Evolutionary conservation across 2,888 invertebrate genomes (phyloP).

Genomic region (Drosophila macrothrix): DNA sequence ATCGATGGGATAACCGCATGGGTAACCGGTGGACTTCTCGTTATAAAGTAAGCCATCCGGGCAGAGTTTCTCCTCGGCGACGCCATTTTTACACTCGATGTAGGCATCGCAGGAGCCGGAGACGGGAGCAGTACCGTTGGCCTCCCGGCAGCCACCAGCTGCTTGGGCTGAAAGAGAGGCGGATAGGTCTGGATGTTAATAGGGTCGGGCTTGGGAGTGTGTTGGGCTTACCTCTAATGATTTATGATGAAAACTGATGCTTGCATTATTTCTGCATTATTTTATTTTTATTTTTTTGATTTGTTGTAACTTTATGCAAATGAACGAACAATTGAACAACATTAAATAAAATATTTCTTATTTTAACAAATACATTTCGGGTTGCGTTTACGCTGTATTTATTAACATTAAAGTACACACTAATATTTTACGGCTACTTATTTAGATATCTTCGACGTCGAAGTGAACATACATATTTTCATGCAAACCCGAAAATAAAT

Average conservation of each 20-base stretch:
- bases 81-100: constrained; percentile 90
- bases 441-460: not conserved
- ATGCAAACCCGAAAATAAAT: not conserved
- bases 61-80: constrained; percentile 90
- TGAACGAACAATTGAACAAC: constrained; percentile 22
- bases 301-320: constrained; percentile 13
- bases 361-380: not conserved
- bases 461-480: not conserved
- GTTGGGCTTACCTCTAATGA: constrained; percentile 80
- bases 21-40: constrained; percentile 89
- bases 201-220: constrained; percentile 38
- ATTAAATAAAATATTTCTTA: not conserved
- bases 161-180: constrained; percentile 68
- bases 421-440: not conserved
- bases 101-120: constrained; percentile 91
- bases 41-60: constrained; percentile 94
- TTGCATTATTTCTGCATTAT: constrained; percentile 24
- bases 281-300: not conserved
- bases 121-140: constrained; percentile 89
- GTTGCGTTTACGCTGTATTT: not conserved
- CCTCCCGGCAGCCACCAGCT: constrained; percentile 87
- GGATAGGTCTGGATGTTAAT: constrained; percentile 59
- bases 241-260: constrained; percentile 71
- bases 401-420: not conserved
- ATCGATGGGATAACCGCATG: constrained; percentile 94